Evolutionary conservation across 1,140 invertebrate genomes (phyloP).

Genomic region (Drosophila pseudoobscura): DNA sequence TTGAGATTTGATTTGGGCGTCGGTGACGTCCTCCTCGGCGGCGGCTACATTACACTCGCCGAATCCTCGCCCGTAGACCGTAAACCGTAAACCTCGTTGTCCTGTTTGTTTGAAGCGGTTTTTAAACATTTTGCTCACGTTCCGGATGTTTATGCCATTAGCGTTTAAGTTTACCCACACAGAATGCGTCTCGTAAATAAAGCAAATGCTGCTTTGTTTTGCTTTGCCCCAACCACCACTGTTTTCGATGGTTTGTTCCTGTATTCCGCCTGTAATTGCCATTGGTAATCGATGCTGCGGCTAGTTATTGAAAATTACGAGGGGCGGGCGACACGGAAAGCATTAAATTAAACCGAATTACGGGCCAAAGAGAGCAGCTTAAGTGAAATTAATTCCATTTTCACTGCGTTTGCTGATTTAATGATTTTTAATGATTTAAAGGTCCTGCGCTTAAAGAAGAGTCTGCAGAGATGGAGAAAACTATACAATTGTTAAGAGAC

Average conservation of each 20-base stretch:
- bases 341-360: conserved; percentile 19
- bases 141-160: conserved; percentile 80
- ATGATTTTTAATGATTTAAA: no score
- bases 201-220: conserved; percentile 48
- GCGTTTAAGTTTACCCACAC: conserved; percentile 79
- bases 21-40: conserved; percentile 11
- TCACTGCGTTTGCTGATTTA: background rate
- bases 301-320: conserved; percentile 32
- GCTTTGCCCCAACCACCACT: no score
- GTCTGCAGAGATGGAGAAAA: no score
- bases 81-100: conserved; percentile 17
- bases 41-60: conserved; percentile 72
- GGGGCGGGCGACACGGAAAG: background rate
- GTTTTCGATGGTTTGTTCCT: background rate
- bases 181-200: conserved; percentile 75
- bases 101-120: conserved; percentile 43
- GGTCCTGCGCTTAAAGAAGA: no score
- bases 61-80: conserved; percentile 17
- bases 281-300: conserved; percentile 59
- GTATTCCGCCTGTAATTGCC: conserved; percentile 20
- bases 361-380: background rate
- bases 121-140: conserved; percentile 75
- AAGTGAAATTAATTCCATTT: background rate
- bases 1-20: conserved; percentile 74
- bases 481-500: no score